These are phyloP conservation scores for Coreius guichenoti DNA, from an alignment of 2,797 vertebrate species.

Conservation along the genomic window DNA sequence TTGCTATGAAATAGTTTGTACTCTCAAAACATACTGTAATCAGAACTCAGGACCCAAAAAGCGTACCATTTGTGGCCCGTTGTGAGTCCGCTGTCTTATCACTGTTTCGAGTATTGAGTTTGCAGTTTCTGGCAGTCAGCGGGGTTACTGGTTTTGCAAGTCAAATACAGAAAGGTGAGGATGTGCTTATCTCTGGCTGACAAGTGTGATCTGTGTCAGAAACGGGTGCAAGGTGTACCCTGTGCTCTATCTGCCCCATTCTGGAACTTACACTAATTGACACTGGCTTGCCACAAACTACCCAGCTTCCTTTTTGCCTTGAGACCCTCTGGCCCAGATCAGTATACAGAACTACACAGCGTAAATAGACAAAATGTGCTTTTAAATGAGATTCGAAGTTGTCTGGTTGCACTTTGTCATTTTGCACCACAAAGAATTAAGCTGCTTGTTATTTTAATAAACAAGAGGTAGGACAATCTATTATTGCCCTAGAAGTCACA, in stretches of 20 bases:
- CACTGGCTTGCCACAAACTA: constrained; percentile 58
- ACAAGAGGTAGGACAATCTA: background rate
- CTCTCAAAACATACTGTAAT: background rate
- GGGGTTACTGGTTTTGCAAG: constrained; percentile 59
- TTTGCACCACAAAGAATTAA: constrained; percentile 5
- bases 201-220: constrained; percentile 59
- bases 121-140: constrained; percentile 46
- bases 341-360: constrained; percentile 38
- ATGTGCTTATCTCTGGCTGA: constrained; percentile 58
- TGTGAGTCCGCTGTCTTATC: constrained; percentile 11
- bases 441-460: background rate
- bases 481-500: constrained; percentile 1
- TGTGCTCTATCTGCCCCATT: constrained; percentile 51
- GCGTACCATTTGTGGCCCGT: background rate
- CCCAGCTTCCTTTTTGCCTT: constrained; percentile 51
- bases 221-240: constrained; percentile 56
- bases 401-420: background rate
- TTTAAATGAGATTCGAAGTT: background rate
- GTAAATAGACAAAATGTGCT: background rate
- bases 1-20: background rate
- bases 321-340: constrained; percentile 43
- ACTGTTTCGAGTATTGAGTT: constrained; percentile 32
- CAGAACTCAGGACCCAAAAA: background rate
- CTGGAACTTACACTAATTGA: constrained; percentile 60
- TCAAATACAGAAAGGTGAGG: constrained; percentile 55